Conservation (phyloP, 2,888 invertebrate genomes). For the Drosophila paranaensis region DNA sequence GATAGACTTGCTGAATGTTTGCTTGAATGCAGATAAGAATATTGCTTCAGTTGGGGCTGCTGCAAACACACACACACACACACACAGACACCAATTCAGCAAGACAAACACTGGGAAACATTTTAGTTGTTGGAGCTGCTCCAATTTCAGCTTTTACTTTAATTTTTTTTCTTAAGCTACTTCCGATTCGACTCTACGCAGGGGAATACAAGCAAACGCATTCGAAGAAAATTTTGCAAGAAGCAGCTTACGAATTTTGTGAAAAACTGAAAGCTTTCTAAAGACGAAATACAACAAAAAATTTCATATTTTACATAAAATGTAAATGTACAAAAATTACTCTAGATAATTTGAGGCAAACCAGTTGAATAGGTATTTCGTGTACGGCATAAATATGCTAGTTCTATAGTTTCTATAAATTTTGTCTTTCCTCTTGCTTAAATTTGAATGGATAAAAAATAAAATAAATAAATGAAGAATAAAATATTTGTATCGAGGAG, state of each 20-base stretch:
- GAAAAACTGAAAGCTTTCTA: neutral
- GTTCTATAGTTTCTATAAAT: too few species aligned
- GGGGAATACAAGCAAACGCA: neutral
- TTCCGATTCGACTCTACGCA: constrained; percentile 5
- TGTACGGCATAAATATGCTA: too few species aligned
- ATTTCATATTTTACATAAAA: neutral
- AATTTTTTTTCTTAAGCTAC: neutral
- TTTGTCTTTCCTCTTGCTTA: too few species aligned
- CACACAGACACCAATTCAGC: constrained; percentile 16
- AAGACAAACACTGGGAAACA: constrained; percentile 57
- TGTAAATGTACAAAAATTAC: neutral
- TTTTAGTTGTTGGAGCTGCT: constrained; percentile 35
- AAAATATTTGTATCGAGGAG: too few species aligned
- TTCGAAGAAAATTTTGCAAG: neutral
- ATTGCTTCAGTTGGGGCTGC: constrained; percentile 58
- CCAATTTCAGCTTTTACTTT: constrained; percentile 29
- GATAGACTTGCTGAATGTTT: constrained; percentile 47
- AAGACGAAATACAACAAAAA: neutral
- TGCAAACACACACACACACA: constrained; percentile 32
- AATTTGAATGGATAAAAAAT: too few species aligned
- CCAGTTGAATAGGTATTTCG: too few species aligned
- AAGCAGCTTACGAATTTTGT: neutral
- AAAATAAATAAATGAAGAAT: too few species aligned
- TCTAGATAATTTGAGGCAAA: neutral
- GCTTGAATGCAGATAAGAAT: constrained; percentile 80